These are phyloP conservation scores for Pantherophis guttatus DNA, from an alignment of 2,113 vertebrate genomes.

Conservation along the genomic window DNA sequence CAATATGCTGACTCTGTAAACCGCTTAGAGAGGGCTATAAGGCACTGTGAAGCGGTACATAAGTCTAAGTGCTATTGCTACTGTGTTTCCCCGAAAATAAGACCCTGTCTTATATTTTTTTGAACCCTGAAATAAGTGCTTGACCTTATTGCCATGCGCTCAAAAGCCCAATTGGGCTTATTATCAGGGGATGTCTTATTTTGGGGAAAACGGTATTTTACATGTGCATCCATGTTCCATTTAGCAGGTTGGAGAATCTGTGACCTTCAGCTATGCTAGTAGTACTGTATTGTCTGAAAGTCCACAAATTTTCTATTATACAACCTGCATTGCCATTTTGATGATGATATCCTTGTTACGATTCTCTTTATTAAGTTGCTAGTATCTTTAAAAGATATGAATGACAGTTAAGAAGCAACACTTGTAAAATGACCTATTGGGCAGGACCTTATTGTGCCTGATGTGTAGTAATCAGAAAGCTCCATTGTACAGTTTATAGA, in stretches of 20 bases:
- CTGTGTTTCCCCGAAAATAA: too few species aligned
- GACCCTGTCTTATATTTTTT: too few species aligned
- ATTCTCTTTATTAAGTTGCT: neutral
- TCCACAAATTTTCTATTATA: neutral
- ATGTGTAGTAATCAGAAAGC: neutral
- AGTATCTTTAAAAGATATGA: neutral
- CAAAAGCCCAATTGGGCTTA: too few species aligned
- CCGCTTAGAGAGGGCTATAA: too few species aligned
- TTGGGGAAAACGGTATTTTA: too few species aligned
- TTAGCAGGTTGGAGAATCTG: neutral
- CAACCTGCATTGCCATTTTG: neutral
- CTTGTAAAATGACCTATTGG: neutral
- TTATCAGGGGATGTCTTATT: too few species aligned
- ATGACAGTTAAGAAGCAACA: neutral
- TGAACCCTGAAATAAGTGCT: too few species aligned
- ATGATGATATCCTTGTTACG: neutral
- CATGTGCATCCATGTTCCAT: neutral
- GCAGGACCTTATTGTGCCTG: too few species aligned
- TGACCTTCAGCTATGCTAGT: neutral
- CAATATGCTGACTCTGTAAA: too few species aligned
- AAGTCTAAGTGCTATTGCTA: too few species aligned
- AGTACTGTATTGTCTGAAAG: neutral
- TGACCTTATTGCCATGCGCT: too few species aligned
- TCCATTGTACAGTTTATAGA: neutral
- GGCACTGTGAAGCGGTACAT: too few species aligned